These are phyloP conservation scores for Platygyra sinensis DNA, from an alignment of 64 coral and sea anemone genomes.

Conservation along the genomic window DNA sequence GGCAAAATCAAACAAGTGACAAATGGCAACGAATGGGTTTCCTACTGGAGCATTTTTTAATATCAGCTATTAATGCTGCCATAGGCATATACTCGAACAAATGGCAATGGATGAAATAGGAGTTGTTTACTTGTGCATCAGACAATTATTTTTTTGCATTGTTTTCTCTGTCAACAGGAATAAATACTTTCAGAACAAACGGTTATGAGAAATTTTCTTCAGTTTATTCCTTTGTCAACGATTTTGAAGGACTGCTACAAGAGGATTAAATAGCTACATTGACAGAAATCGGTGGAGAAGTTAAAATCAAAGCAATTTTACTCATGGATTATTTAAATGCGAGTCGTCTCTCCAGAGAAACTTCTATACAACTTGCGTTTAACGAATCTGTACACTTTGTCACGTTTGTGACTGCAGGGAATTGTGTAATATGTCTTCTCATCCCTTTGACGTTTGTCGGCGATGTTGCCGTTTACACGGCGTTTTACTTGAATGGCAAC, in stretches of 20 bases:
- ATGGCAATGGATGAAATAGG: too few relatives aligned
- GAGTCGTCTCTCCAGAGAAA: not conserved
- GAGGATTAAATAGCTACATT: not conserved
- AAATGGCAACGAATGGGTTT: not conserved
- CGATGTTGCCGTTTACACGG: not conserved
- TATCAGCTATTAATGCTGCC: not conserved
- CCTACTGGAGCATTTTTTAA: not conserved
- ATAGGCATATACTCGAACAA: too few relatives aligned
- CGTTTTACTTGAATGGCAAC: not conserved
- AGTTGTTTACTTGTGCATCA: too few relatives aligned
- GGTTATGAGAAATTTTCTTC: too few relatives aligned
- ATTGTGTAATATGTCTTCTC: not conserved
- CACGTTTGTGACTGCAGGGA: not conserved
- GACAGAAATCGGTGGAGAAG: not conserved
- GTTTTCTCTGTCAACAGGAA: too few relatives aligned
- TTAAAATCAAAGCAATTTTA: not conserved
- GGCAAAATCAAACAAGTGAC: not conserved
- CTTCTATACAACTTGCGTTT: not conserved
- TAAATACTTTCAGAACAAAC: too few relatives aligned
- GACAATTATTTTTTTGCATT: too few relatives aligned
- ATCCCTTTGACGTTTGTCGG: conserved; percentile 7
- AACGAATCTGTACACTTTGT: not conserved
- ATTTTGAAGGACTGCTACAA: too few relatives aligned
- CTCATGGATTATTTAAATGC: not conserved
- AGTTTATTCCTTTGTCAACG: too few relatives aligned